Percentiles rank a stretch among this genome's conserved stretches.
phyloP scores from a whole-genome alignment of 2,113 vertebrate species.

The Odocoileus hemionus region DNA sequence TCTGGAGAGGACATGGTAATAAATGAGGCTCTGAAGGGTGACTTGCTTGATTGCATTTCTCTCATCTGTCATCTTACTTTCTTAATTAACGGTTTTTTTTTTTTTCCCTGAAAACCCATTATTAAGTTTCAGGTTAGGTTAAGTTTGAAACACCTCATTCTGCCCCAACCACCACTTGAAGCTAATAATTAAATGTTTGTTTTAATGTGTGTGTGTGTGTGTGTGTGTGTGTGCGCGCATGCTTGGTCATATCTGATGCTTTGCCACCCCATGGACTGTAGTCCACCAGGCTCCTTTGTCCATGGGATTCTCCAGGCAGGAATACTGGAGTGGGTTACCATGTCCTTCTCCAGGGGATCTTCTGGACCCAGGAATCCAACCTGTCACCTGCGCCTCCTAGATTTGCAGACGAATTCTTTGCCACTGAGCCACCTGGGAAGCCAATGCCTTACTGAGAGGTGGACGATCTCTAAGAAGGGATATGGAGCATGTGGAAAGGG shows the following conservation, averaged over 20 bases:
- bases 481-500: fast-evolving
- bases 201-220: neutral
- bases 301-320: neutral
- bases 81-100: neutral
- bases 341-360: neutral
- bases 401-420: neutral
- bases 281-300: neutral
- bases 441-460: neutral
- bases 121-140: neutral
- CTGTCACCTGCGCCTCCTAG: fast-evolving
- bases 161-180: neutral
- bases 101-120: neutral
- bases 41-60: neutral
- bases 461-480: neutral
- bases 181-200: neutral
- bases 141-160: neutral
- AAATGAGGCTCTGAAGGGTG: neutral
- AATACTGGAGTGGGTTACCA: neutral
- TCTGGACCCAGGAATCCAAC: neutral
- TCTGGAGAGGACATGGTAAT: neutral
- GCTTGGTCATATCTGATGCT: neutral
- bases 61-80: neutral
- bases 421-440: neutral
- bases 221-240: neutral
- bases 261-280: neutral